Conservation (phyloP, 2,113 vertebrate genomes). For the Trachemys scripta region DNA sequence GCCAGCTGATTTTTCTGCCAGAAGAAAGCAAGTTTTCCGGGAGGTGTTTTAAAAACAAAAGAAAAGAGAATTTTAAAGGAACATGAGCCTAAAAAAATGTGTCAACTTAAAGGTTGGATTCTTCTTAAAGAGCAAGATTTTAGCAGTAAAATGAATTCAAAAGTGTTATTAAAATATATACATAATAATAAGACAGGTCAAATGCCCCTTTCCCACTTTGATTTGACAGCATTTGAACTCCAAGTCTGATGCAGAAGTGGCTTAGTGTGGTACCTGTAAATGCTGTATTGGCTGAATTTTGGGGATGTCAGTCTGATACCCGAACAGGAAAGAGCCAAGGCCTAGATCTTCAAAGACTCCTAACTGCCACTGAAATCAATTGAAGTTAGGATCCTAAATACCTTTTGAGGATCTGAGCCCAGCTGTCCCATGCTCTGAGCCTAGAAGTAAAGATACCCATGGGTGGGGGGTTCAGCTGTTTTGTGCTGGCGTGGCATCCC, state of each 20-base stretch:
- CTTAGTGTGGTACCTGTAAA: slow-evolving; percentile 38
- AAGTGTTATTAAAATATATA: slow-evolving; percentile 63
- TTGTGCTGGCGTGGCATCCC: slow-evolving; percentile 65
- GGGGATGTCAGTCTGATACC: not conserved
- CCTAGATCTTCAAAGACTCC: not conserved
- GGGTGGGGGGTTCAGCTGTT: slow-evolving; percentile 48
- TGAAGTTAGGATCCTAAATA: not conserved
- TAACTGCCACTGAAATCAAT: not conserved
- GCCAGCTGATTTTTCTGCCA: slow-evolving; percentile 43
- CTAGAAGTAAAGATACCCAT: slow-evolving; percentile 32
- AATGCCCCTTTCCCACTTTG: slow-evolving; percentile 38
- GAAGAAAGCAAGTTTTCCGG: slow-evolving; percentile 70
- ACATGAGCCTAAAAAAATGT: slow-evolving; percentile 43
- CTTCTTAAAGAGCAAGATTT: slow-evolving; percentile 72
- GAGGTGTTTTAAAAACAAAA: slow-evolving; percentile 66
- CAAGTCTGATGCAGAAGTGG: slow-evolving; percentile 50
- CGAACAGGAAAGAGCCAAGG: not conserved
- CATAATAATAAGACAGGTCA: slow-evolving; percentile 52
- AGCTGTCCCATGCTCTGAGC: slow-evolving; percentile 3
- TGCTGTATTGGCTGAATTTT: slow-evolving; percentile 45
- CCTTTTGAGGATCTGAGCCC: not conserved
- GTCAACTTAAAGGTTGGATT: slow-evolving; percentile 61
- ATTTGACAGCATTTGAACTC: slow-evolving; percentile 68
- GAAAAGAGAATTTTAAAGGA: slow-evolving; percentile 70
- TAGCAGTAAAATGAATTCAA: slow-evolving; percentile 53